These are phyloP conservation scores for Julus scandinavius DNA, from an alignment of 2,888 invertebrate genomes.

Conservation along the genomic window DNA sequence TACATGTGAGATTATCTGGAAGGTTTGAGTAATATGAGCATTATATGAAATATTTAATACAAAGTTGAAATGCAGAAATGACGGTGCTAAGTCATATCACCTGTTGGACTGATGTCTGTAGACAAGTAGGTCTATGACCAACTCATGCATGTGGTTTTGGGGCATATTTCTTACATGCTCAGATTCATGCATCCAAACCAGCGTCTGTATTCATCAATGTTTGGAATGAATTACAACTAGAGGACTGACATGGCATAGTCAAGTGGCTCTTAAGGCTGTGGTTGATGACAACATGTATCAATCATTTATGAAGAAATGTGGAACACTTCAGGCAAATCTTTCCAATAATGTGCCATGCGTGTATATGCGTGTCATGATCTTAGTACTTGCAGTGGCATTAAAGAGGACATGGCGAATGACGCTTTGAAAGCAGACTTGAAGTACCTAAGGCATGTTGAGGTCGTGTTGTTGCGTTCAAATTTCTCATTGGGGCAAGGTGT, in stretches of 20 bases:
- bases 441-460: not conserved
- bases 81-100: too few species aligned
- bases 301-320: slow-evolving; percentile 8
- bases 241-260: not conserved
- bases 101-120: too few species aligned
- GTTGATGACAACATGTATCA: not conserved
- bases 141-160: too few species aligned
- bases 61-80: too few species aligned
- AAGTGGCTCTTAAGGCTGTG: slow-evolving; percentile 9
- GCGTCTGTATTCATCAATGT: not conserved
- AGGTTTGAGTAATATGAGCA: too few species aligned
- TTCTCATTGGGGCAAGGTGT: not conserved
- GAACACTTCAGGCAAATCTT: not conserved
- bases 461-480: not conserved
- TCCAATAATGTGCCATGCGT: not conserved
- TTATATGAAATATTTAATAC: too few species aligned
- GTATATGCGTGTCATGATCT: not conserved
- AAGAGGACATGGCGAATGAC: not conserved
- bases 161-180: too few species aligned
- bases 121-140: too few species aligned
- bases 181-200: too few species aligned
- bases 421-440: not conserved
- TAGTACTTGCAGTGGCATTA: not conserved
- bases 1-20: too few species aligned
- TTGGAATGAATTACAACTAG: not conserved